Percentiles rank a stretch among this genome's conserved stretches.
Evolutionary conservation across 2,797 vertebrate genomes (phyloP).

Genomic region (Labeo calbasu): DNA sequence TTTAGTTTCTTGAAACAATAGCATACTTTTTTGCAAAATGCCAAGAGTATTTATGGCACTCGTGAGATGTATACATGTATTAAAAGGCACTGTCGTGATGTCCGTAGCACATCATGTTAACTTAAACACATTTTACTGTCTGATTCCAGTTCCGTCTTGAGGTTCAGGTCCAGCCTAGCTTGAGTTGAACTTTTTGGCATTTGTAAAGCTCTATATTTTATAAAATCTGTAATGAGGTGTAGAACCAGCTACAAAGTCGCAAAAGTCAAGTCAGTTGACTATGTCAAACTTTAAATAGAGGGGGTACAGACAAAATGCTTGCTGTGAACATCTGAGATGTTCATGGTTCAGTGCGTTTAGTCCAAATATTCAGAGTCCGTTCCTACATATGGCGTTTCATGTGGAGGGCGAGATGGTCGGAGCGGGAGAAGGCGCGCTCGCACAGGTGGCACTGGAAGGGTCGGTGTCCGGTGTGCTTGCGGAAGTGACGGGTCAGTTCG

Average conservation of each 20-base stretch:
- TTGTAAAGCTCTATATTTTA: constrained; percentile 55
- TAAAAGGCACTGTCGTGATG: constrained; percentile 65
- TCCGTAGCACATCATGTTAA: constrained; percentile 61
- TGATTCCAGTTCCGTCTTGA: constrained; percentile 72
- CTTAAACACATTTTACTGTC: constrained; percentile 57
- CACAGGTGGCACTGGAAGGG: constrained; percentile 97
- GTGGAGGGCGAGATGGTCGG: constrained; percentile 93
- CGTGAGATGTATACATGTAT: constrained; percentile 59
- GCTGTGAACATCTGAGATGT: constrained; percentile 43
- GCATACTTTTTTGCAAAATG: constrained; percentile 53
- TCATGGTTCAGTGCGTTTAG: constrained; percentile 48
- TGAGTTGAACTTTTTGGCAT: constrained; percentile 60
- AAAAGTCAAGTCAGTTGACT: constrained; percentile 57
- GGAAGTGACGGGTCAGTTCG: constrained; percentile 93
- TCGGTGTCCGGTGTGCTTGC: constrained; percentile 94
- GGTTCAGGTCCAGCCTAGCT: constrained; percentile 69
- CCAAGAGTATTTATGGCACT: constrained; percentile 54
- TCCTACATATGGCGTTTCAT: constrained; percentile 95
- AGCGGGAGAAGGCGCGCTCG: constrained; percentile 93
- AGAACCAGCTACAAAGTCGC: constrained; percentile 77
- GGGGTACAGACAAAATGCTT: constrained; percentile 51
- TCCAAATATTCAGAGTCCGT: constrained; percentile 35
- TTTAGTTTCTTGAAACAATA: constrained; percentile 66
- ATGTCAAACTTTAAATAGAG: constrained; percentile 54
- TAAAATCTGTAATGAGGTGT: constrained; percentile 61